Evolutionary conservation across 2,888 invertebrate species (phyloP), one percentile per base, ranked within the genome.

Genomic region (Dryocosmus kuriphilus): DNA sequence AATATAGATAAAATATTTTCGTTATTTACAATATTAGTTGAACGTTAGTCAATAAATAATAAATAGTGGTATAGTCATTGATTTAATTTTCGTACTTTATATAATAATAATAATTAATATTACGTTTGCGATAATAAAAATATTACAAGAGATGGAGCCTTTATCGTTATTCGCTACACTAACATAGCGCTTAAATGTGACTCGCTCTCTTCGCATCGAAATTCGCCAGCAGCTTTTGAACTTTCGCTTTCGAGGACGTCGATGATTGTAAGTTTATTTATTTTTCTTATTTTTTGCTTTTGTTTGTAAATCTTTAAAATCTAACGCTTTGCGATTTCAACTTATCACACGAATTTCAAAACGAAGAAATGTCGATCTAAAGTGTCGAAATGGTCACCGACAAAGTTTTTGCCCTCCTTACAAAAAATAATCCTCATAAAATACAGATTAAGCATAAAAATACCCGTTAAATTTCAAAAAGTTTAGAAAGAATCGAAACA

Each of bases 1-100:
- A 90, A 91, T 91, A 86, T 91, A 91, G 91, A 91, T 91, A 91
- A 91, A 91, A 91, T 91, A 91, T 91, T 91, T 90, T 91, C 90
- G 89, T 90, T 91, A 91, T 91, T 90, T 91, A 91, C 91, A 91
- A 90, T 91, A 90, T 91, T 90, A 90, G 89, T 91, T 89, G 88
- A 91, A 90, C 88, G 88, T 89, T 91, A 91, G 90, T 90, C 86
- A 87, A 90, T 90, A 90, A 90, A 90, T 91, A 90, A 90, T 91
- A 91, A 90, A 88, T 89, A 88, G 88, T 90, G 88, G 88, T 89
- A 88, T 89, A 90, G 88, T 90, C 86, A 88, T 88, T 88, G 88
- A 88, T 88, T 89, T 88, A 85, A 77, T 75, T 77, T 73, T 77
- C 57, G 62, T 74, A 76, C 79, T 81, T 78, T 79, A 78, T 81